Base-by-base conservation (phyloP, 2,888 invertebrate genomes). In the Catocala sponsa region DNA sequence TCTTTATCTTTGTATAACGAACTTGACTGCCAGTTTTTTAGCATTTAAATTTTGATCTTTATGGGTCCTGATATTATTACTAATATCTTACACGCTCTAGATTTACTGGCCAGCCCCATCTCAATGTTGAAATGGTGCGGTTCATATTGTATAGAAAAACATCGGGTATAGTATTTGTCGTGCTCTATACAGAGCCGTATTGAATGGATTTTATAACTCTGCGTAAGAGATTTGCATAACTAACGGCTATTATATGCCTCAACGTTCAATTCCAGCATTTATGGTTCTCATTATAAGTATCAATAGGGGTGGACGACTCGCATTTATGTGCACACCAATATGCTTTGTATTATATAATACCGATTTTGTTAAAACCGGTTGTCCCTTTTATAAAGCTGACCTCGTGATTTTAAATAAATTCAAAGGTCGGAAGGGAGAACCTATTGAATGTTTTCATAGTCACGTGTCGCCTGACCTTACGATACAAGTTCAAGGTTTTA, bases 401-500 rank as follows among this genome's bases (percentile, higher is more conserved):
- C 92, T 91, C 88, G 91, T 74, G 74, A 86, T 84, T 88, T 85
- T 73, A 84, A 84, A 85, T 82, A 77, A 66, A 85, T 87, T 88
- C 81, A 85, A 87, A 87, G 84, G 83, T 87, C 83, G 81, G 80
- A 83, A 89, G 87, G 91, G 90, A 88, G 82, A 81, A 68, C 69
- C 79, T 82, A 88, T 89, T 90, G 83, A 89, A 81, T 82, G 81
- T 85, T 88, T 85, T 69, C 32, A 76, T 86, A 85, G 90, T 87
- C 83, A 84, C 75, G 76, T 76, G 72, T 68, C 68, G 53, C 58
- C 65, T 89, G 90, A 92, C 89, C 91, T 85, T 76, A 76, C 67
- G 68, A 66, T 52, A 69, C 86, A 91, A 92, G 94, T 94, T 94
- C 93, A 94, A 91, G 93, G 94, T 59, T 81, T 86, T 89, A 91